Conservation (phyloP, 2,797 vertebrate genomes). For the Pangasius sanitwongsei region DNA sequence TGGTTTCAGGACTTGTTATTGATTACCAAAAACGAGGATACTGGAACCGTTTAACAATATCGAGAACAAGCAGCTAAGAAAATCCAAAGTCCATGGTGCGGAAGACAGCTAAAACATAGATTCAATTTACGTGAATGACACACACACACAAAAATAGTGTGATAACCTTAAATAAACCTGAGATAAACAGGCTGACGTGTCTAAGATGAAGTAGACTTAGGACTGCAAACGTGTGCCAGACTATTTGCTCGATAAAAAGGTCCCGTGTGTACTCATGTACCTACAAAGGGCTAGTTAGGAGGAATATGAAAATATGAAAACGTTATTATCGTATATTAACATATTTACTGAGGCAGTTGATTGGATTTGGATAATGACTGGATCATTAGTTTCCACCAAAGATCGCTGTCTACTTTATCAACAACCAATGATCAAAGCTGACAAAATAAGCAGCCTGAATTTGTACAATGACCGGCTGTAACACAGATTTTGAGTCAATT, state of each 20-base stretch:
- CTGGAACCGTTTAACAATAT: neutral
- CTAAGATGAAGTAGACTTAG: conserved; percentile 66
- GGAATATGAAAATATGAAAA: neutral
- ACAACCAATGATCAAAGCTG: neutral
- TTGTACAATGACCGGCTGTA: neutral
- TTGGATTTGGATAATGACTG: neutral
- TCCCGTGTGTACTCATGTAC: conserved; percentile 22
- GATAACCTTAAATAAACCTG: conserved; percentile 38
- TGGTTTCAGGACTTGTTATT: neutral
- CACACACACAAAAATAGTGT: conserved; percentile 4
- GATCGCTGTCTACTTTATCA: conserved; percentile 2
- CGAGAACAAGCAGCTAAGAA: neutral
- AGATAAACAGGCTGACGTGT: conserved; percentile 68
- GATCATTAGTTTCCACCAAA: neutral
- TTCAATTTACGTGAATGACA: neutral
- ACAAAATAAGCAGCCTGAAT: neutral
- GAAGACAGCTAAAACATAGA: neutral
- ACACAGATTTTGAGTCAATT: neutral
- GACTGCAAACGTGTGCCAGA: conserved; percentile 54
- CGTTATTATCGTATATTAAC: neutral
- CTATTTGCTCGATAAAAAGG: conserved; percentile 39
- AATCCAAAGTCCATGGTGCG: conserved; percentile 9
- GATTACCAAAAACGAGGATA: neutral
- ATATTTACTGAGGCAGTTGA: conserved; percentile 1
- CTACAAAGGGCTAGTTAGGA: neutral